Conservation (phyloP, 2,888 invertebrate species). For the Megaustenia siamemsis region DNA sequence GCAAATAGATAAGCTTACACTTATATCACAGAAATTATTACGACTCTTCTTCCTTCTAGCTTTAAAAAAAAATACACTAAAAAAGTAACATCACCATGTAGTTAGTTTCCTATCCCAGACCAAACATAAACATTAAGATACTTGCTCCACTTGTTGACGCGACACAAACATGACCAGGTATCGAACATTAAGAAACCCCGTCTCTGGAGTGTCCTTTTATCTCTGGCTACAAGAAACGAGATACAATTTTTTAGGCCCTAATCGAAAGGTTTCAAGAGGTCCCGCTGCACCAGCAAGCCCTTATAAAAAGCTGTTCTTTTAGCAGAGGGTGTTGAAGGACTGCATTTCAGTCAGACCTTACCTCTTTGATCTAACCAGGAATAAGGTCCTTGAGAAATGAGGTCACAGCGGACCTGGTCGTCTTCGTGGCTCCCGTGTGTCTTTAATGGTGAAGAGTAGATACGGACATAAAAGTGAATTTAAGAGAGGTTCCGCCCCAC, state of each 20-base stretch:
- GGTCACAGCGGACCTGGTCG: constrained; percentile 8
- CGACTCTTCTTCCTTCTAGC: no score
- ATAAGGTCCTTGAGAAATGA: constrained; percentile 22
- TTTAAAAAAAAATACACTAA: no score
- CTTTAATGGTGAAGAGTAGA: constrained; percentile 24
- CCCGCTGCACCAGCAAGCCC: constrained; percentile 1
- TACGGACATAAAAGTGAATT: constrained; percentile 19
- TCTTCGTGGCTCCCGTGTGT: not conserved
- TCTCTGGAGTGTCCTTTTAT: not conserved
- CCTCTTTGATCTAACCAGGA: constrained; percentile 11
- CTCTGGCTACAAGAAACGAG: not conserved
- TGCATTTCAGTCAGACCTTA: not conserved
- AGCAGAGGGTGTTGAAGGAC: constrained; percentile 13
- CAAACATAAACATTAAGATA: no score
- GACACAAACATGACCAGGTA: not conserved
- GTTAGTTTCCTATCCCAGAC: no score
- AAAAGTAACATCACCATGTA: no score
- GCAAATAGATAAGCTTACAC: no score
- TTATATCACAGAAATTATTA: no score
- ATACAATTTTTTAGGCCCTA: not conserved
- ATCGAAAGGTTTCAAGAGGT: constrained; percentile 17
- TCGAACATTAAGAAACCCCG: not conserved
- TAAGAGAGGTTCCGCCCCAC: not conserved
- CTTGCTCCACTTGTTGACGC: no score
- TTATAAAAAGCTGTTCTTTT: not conserved